These are phyloP conservation scores for Drosophila bipectinata DNA, from an alignment of 1,140 invertebrate species.

Conservation along the genomic window DNA sequence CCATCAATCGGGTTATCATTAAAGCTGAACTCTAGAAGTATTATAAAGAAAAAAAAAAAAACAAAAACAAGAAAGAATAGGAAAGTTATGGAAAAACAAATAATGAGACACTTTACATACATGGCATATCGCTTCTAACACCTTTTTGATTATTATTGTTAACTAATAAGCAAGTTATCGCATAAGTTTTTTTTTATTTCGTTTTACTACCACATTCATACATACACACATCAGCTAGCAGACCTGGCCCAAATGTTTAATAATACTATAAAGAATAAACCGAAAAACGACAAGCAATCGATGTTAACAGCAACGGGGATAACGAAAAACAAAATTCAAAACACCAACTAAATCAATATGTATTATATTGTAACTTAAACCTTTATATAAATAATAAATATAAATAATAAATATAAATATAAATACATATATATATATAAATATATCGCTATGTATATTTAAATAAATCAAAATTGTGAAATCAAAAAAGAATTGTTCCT, in stretches of 20 bases:
- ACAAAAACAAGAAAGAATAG: neutral
- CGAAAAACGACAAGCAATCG: slow-evolving; percentile 48
- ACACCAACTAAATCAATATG: slow-evolving; percentile 70
- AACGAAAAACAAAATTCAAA: slow-evolving; percentile 15
- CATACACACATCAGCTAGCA: slow-evolving; percentile 2
- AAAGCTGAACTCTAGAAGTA: slow-evolving; percentile 76
- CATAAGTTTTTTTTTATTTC: slow-evolving; percentile 61
- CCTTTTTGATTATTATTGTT: slow-evolving; percentile 68
- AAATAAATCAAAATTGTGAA: slow-evolving; percentile 47
- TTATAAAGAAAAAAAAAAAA: slow-evolving; percentile 39
- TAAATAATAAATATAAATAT: slow-evolving; percentile 39
- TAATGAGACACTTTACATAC: slow-evolving; percentile 22
- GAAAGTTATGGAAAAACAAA: neutral
- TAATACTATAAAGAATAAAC: slow-evolving; percentile 9
- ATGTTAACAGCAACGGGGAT: slow-evolving; percentile 29
- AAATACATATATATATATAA: slow-evolving; percentile 36
- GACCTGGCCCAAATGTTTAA: slow-evolving; percentile 4
- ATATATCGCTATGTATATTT: slow-evolving; percentile 48
- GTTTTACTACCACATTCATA: slow-evolving; percentile 32
- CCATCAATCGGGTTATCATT: neutral
- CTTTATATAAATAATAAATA: slow-evolving; percentile 30
- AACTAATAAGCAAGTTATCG: slow-evolving; percentile 74
- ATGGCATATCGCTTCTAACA: slow-evolving; percentile 74
- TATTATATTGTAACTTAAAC: slow-evolving; percentile 66
- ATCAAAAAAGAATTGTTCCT: neutral